Conservation (phyloP, 2,888 invertebrate species). For the Chymomyza procnemis region DNA sequence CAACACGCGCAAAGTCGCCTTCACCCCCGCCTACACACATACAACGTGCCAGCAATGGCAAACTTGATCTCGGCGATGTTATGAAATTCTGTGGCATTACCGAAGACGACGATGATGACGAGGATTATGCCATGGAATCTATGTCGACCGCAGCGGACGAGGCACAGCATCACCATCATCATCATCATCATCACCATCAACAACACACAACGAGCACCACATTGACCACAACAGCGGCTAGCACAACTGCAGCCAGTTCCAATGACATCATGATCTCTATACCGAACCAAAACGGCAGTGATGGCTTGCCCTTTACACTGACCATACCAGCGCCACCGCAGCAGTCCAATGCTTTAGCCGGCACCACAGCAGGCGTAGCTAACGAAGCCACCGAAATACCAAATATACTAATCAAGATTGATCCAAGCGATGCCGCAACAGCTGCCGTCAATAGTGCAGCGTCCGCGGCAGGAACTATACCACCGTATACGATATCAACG, state of each 20-base stretch:
- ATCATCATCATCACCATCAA: constrained; percentile 23
- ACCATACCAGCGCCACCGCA: constrained; percentile 75
- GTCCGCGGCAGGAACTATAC: constrained; percentile 40
- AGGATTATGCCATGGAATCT: constrained; percentile 79
- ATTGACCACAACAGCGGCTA: constrained; percentile 17
- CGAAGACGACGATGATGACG: constrained; percentile 84
- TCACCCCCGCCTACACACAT: constrained; percentile 67
- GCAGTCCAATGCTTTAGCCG: constrained; percentile 25
- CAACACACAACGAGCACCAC: constrained; percentile 1
- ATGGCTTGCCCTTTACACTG: constrained; percentile 77
- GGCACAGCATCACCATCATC: constrained; percentile 16
- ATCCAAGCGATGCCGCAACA: constrained; percentile 70
- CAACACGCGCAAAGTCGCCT: constrained; percentile 47
- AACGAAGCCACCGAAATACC: constrained; percentile 68
- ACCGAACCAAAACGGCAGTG: constrained; percentile 76
- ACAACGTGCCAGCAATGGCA: constrained; percentile 77
- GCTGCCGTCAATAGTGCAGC: constrained; percentile 30
- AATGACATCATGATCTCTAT: constrained; percentile 78
- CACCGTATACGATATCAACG: constrained; percentile 78
- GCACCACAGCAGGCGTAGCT: constrained; percentile 14
- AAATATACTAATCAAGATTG: constrained; percentile 78
- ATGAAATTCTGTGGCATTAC: constrained; percentile 86
- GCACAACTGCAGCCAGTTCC: constrained; percentile 33
- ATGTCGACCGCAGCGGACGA: constrained; percentile 28
- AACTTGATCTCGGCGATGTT: constrained; percentile 85